Conservation (phyloP, 2,113 vertebrate species). For the Platysternon megacephalum region DNA sequence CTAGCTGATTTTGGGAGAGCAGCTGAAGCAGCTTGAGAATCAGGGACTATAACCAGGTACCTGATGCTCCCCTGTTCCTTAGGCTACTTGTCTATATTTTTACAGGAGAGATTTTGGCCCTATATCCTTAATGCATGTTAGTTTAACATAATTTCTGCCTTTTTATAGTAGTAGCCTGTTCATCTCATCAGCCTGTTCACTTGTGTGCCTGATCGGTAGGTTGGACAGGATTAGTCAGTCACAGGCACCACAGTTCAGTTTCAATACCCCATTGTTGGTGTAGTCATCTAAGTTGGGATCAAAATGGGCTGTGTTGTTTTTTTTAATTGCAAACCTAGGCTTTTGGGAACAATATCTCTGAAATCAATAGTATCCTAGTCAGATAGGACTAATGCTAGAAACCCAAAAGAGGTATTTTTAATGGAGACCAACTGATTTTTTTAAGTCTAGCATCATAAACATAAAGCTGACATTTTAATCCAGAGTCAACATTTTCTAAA, state of each 20-base stretch:
- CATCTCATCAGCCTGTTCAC: background rate
- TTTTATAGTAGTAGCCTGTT: background rate
- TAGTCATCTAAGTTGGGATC: background rate
- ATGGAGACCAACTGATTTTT: background rate
- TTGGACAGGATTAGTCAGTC: background rate
- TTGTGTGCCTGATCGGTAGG: background rate
- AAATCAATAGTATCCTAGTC: background rate
- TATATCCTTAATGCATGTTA: background rate
- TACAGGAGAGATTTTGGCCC: background rate
- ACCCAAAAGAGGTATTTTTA: background rate
- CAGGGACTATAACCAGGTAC: background rate
- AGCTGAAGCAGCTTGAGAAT: background rate
- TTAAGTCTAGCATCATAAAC: background rate
- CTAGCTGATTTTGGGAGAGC: background rate
- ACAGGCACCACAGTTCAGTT: accelerated
- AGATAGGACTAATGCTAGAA: background rate
- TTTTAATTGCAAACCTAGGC: background rate
- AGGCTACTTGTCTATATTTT: background rate
- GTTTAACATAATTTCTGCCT: background rate
- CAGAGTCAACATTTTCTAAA: background rate
- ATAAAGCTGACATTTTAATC: background rate
- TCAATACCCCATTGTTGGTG: background rate
- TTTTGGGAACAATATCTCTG: background rate
- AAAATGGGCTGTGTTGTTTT: background rate
- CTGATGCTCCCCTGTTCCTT: background rate